Base-by-base conservation (phyloP, 2,797 vertebrate genomes). In the Acanthis flammea region DNA sequence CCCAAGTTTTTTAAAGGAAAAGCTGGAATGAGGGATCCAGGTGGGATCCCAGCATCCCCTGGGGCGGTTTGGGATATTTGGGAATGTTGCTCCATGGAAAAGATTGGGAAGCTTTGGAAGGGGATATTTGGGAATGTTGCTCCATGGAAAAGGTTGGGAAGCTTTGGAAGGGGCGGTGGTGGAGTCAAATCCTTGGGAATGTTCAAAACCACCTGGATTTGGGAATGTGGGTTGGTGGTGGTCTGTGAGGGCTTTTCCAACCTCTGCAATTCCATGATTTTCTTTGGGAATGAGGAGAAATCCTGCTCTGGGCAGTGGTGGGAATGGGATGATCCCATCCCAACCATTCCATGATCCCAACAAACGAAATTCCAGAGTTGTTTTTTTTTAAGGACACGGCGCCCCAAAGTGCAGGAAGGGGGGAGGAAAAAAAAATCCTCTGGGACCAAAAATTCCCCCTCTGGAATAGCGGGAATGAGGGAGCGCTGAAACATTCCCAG, bases 21-120 rank as follows among this genome's bases (percentile, higher is more conserved):
- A 91, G 15, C 2, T 2, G 27, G 19, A 16, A 9, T 33, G 22
- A 12, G 0, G 0, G 23, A 2, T 12, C 2, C 8, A 6, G 13
- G 10, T 10, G 41, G 55, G 55, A 44, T 33, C 48, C 33, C 25
- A 10, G 25, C 9, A 47, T 7, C 3, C 14, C 48, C 41, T 12
- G 17, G 33, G 24, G 13, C 25, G 24, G 5, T 12, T 45, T 4
- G 22, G 55, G 41, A 45, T 41, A 6, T 77, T 41, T 0, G 6
- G 73, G 50, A 70, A 48, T 70, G 11, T 30, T 19, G 48, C 33
- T 70, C 35, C 33, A 3, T 48, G 73, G 73, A 19, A 62, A 55
- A 70, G 25, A 6, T 4, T 62, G 65, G 55, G 41, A 77, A 54
- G 25, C 14, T 25, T 22, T 25, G 41, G 21, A 41, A 86, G 21